Evolutionary conservation across 2,113 vertebrate species (phyloP).

Genomic region (Peromyscus polionotus): DNA sequence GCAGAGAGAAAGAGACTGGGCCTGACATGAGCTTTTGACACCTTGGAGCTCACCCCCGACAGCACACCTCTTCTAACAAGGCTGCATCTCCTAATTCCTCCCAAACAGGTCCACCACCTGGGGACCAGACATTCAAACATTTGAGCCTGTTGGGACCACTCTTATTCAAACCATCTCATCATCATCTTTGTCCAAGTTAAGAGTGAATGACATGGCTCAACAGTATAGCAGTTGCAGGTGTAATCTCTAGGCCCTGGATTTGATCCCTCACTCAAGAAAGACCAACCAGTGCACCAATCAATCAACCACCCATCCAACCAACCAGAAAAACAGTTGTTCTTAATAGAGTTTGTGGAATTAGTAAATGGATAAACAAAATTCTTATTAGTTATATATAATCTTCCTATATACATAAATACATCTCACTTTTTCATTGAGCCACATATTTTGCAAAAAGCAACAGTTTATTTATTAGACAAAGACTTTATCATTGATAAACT

Average conservation of each 20-base stretch:
- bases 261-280: neutral
- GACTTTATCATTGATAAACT: neutral
- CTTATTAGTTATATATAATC: neutral
- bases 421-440: neutral
- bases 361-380: slow-evolving; percentile 24
- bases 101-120: neutral
- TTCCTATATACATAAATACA: neutral
- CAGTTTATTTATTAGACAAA: neutral
- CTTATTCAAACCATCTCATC: neutral
- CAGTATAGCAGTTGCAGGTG: neutral
- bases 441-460: neutral
- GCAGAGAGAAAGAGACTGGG: neutral
- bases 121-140: neutral
- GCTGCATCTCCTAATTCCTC: neutral
- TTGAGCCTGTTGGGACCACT: neutral
- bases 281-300: neutral
- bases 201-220: neutral
- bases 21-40: neutral
- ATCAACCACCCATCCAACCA: neutral
- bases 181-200: neutral
- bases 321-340: neutral
- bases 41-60: neutral
- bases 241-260: neutral
- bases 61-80: neutral
- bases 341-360: slow-evolving; percentile 21